Evolutionary conservation across 2,797 vertebrate genomes (phyloP).

Genomic region (Naso thynnoides): DNA sequence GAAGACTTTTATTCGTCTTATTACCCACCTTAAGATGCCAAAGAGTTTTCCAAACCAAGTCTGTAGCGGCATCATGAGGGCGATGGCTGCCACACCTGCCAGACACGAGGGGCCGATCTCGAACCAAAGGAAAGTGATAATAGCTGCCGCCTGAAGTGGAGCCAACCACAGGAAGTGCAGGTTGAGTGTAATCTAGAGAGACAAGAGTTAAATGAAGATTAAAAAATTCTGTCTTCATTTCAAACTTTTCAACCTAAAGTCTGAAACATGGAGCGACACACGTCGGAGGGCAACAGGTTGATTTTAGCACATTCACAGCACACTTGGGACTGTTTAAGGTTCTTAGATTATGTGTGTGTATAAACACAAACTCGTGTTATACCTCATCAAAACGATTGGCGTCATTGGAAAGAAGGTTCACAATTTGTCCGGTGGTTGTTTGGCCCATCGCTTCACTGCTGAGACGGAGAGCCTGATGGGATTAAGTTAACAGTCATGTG

Average conservation of each 20-base stretch:
- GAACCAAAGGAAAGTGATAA: constrained; percentile 90
- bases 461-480: constrained; percentile 88
- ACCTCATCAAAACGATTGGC: constrained; percentile 96
- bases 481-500: background rate
- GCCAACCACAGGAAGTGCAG: constrained; percentile 94
- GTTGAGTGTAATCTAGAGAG: constrained; percentile 88
- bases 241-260: no score
- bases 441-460: constrained; percentile 89
- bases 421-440: constrained; percentile 95
- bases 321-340: no score
- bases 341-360: background rate
- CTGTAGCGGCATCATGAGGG: constrained; percentile 91
- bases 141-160: constrained; percentile 89
- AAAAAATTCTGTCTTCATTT: no score
- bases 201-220: background rate
- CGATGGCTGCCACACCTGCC: constrained; percentile 87
- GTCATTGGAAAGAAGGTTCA: constrained; percentile 95
- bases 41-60: constrained; percentile 92
- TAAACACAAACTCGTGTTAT: background rate
- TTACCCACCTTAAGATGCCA: constrained; percentile 87
- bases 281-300: no score
- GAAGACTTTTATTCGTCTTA: no score
- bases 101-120: constrained; percentile 92
- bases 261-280: no score
- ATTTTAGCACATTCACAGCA: no score